Evolutionary conservation across 2,113 vertebrate species (phyloP).

Genomic region (Scomber japonicus): DNA sequence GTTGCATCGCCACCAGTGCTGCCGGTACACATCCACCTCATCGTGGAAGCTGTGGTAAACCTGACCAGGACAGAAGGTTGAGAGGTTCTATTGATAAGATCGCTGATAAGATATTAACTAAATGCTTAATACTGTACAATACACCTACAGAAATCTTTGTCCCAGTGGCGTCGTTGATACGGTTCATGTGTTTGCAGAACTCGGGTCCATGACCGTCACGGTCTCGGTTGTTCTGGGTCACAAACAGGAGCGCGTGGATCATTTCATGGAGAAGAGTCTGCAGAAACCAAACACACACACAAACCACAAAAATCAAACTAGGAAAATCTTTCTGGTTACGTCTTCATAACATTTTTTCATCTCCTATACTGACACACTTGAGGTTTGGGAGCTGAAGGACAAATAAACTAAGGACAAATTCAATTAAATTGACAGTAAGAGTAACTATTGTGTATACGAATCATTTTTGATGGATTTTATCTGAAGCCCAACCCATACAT

Average conservation of each 20-base stretch:
- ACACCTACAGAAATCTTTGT: slow-evolving; percentile 90
- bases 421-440: too few relatives aligned
- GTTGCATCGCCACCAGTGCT: slow-evolving; percentile 96
- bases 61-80: slow-evolving; percentile 72
- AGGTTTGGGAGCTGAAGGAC: neutral
- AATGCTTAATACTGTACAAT: neutral
- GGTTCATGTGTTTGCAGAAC: slow-evolving; percentile 96
- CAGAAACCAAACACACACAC: neutral
- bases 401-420: neutral
- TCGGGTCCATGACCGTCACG: slow-evolving; percentile 94
- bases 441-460: too few relatives aligned
- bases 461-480: too few relatives aligned
- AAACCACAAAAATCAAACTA: neutral
- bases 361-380: too few relatives aligned
- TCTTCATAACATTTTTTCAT: too few relatives aligned
- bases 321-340: too few relatives aligned
- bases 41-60: slow-evolving; percentile 92
- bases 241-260: slow-evolving; percentile 98
- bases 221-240: slow-evolving; percentile 94
- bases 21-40: slow-evolving; percentile 93
- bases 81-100: neutral
- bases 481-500: too few relatives aligned
- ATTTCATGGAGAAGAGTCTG: slow-evolving; percentile 98
- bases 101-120: too few relatives aligned
- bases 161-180: slow-evolving; percentile 92